Evolutionary conservation across 2,888 invertebrate species (phyloP).

Genomic region (Sminthurides aquaticus): DNA sequence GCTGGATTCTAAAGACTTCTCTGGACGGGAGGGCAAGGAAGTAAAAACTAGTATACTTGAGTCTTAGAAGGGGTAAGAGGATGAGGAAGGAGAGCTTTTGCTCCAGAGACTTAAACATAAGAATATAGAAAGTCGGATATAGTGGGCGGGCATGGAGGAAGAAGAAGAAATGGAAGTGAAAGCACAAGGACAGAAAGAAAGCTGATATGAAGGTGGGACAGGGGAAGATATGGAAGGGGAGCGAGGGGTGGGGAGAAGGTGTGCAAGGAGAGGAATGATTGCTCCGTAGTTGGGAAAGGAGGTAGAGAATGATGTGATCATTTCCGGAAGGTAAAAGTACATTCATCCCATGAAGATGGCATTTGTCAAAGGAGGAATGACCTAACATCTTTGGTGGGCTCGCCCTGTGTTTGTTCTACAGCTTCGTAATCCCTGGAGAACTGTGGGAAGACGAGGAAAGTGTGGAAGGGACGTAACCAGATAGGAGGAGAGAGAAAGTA

Average conservation of each 20-base stretch:
- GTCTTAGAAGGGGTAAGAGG: too few species aligned
- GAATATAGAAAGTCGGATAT: background rate
- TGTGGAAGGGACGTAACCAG: background rate
- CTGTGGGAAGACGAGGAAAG: too few species aligned
- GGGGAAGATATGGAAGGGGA: too few species aligned
- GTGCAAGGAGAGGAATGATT: background rate
- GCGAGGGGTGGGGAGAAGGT: too few species aligned
- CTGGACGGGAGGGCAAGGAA: too few species aligned
- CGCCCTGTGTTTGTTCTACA: background rate
- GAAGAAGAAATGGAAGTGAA: too few species aligned
- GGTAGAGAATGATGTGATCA: background rate
- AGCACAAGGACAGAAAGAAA: too few species aligned
- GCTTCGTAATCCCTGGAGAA: background rate
- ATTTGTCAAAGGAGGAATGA: conserved; percentile 1
- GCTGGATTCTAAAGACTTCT: too few species aligned
- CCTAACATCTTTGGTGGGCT: background rate
- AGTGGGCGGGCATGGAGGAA: background rate
- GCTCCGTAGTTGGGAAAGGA: background rate
- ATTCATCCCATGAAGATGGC: background rate
- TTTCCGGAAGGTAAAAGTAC: conserved; percentile 7
- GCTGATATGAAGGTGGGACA: too few species aligned
- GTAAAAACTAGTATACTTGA: too few species aligned
- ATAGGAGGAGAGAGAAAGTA: background rate
- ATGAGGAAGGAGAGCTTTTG: too few species aligned
- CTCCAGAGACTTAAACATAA: too few species aligned